Evolutionary conservation across 2,888 invertebrate species (phyloP).

Genomic region (Aproaerema taeniolella): DNA sequence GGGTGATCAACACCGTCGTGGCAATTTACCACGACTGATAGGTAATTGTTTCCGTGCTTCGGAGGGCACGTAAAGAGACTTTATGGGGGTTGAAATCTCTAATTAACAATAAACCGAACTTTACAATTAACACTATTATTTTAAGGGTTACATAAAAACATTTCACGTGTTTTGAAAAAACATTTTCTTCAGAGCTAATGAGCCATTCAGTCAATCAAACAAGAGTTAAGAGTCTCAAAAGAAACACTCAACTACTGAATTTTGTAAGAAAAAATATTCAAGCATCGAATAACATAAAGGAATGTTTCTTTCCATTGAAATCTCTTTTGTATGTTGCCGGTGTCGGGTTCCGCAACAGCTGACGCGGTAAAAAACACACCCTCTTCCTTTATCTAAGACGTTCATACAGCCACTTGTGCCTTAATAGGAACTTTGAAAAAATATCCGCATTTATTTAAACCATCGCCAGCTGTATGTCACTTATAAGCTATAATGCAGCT

Average conservation of each 20-base stretch:
- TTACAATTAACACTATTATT: too few species aligned
- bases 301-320: conserved; percentile 25
- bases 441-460: conserved; percentile 1
- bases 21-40: too few species aligned
- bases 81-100: too few species aligned
- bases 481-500: background rate
- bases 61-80: too few species aligned
- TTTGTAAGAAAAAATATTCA: background rate
- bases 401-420: conserved; percentile 11
- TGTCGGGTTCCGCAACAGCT: conserved; percentile 58
- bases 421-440: conserved; percentile 6
- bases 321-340: conserved; percentile 36
- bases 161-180: too few species aligned
- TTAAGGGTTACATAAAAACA: too few species aligned
- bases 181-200: too few species aligned
- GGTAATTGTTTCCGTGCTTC: too few species aligned
- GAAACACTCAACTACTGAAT: background rate
- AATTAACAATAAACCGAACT: too few species aligned
- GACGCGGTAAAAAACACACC: conserved; percentile 53
- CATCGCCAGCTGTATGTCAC: conserved; percentile 8
- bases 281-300: conserved; percentile 16
- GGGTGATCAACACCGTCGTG: too few species aligned
- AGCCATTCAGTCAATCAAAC: too few species aligned
- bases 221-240: too few species aligned
- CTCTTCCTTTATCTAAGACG: conserved; percentile 40